These are phyloP conservation scores for Pseudobourletiella spinata DNA, from an alignment of 1,140 invertebrate species.

Conservation along the genomic window DNA sequence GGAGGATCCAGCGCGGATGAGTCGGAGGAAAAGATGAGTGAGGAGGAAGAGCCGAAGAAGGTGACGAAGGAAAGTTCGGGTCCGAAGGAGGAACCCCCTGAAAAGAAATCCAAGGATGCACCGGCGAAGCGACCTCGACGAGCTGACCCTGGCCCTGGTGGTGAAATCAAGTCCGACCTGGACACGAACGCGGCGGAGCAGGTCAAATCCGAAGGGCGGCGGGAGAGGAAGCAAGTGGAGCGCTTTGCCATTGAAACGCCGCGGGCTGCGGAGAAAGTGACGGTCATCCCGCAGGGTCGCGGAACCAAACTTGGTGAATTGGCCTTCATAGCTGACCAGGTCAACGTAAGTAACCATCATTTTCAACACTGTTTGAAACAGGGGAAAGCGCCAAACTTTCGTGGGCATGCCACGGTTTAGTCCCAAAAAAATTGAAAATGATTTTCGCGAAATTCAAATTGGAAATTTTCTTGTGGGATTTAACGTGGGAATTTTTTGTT, in stretches of 20 bases:
- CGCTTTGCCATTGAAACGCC: conserved; percentile 8
- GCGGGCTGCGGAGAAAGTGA: conserved; percentile 5
- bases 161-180: background rate
- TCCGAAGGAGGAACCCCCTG: background rate
- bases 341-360: conserved; percentile 18
- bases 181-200: conserved; percentile 19
- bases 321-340: conserved; percentile 6
- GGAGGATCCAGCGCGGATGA: no score
- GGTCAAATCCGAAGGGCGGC: conserved; percentile 15
- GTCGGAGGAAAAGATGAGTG: conserved; percentile 50
- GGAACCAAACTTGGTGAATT: conserved; percentile 23
- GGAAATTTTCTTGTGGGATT: no score
- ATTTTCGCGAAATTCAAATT: no score
- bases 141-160: background rate
- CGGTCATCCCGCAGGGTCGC: background rate
- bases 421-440: no score
- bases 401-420: no score
- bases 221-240: conserved; percentile 23
- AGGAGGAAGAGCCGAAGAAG: background rate
- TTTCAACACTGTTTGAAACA: no score
- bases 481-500: no score
- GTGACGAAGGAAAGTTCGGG: no score
- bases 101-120: background rate
- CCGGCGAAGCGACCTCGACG: background rate
- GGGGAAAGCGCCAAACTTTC: no score